These are phyloP conservation scores for Drosophila incognita DNA, from an alignment of 2,888 invertebrate species.

Conservation along the genomic window DNA sequence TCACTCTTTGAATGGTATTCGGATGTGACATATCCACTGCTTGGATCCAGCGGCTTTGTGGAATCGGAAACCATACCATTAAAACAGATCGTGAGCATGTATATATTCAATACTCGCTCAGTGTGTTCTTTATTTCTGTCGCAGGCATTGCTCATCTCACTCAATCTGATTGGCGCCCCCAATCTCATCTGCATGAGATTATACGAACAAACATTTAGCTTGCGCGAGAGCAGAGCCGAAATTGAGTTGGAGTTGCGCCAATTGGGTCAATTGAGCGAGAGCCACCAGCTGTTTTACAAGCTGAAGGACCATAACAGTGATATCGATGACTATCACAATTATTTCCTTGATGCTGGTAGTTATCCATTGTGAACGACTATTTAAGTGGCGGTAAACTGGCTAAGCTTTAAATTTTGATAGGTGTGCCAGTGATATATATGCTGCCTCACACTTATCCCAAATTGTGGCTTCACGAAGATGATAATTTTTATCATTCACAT, in stretches of 20 bases:
- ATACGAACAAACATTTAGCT: slow-evolving; percentile 90
- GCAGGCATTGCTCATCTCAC: slow-evolving; percentile 91
- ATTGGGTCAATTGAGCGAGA: slow-evolving; percentile 86
- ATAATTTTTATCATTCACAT: slow-evolving; percentile 86
- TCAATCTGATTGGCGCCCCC: slow-evolving; percentile 94
- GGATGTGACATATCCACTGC: slow-evolving; percentile 93
- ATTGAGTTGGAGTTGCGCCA: slow-evolving; percentile 88
- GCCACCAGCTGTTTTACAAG: slow-evolving; percentile 89
- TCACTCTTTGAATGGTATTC: slow-evolving; percentile 94
- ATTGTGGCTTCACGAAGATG: slow-evolving; percentile 94
- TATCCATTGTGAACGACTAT: not conserved
- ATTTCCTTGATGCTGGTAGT: slow-evolving; percentile 87
- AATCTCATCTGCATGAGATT: slow-evolving; percentile 92
- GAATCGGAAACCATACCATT: slow-evolving; percentile 86
- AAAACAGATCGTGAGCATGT: slow-evolving; percentile 87
- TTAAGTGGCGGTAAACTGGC: not conserved
- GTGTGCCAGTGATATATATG: slow-evolving; percentile 91
- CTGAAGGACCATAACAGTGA: slow-evolving; percentile 87
- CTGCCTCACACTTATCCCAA: slow-evolving; percentile 95
- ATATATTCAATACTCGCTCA: slow-evolving; percentile 86
- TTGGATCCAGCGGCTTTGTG: slow-evolving; percentile 96
- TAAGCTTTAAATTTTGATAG: slow-evolving; percentile 38
- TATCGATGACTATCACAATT: slow-evolving; percentile 96
- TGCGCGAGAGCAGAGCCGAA: slow-evolving; percentile 89
- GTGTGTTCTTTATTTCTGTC: slow-evolving; percentile 44